Conservation (phyloP, 2,888 invertebrate genomes). For the Polymixis lichenea region DNA sequence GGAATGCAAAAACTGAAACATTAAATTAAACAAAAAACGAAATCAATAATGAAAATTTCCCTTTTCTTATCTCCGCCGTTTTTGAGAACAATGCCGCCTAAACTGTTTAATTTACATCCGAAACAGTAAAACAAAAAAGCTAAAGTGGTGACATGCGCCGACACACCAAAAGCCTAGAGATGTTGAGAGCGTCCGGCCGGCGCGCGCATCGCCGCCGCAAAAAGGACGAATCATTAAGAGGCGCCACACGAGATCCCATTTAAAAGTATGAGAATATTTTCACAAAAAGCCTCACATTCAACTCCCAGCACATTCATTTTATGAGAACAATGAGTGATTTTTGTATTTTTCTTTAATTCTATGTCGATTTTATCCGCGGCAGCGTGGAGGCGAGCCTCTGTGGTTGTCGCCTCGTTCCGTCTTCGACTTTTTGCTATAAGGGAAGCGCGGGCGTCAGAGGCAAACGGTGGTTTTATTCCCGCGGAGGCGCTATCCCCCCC, state of each 20-base stretch:
- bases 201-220: slow-evolving; percentile 83
- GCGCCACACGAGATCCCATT: slow-evolving; percentile 90
- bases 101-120: slow-evolving; percentile 89
- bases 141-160: slow-evolving; percentile 86
- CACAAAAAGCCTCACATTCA: slow-evolving; percentile 90
- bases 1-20: slow-evolving; percentile 16
- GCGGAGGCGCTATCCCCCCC: slow-evolving; percentile 76
- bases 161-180: slow-evolving; percentile 88
- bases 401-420: slow-evolving; percentile 88
- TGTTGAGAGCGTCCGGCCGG: slow-evolving; percentile 78
- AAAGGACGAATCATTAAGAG: slow-evolving; percentile 90
- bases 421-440: slow-evolving; percentile 88
- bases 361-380: slow-evolving; percentile 90
- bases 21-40: slow-evolving; percentile 58
- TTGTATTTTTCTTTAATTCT: slow-evolving; percentile 90
- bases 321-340: slow-evolving; percentile 91
- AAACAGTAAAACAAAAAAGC: slow-evolving; percentile 85
- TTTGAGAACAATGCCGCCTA: slow-evolving; percentile 86
- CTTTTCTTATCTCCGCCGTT: slow-evolving; percentile 65
- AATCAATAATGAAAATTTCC: slow-evolving; percentile 73
- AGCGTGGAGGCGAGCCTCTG: slow-evolving; percentile 85
- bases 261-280: slow-evolving; percentile 91
- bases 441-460: slow-evolving; percentile 85
- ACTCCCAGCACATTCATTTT: slow-evolving; percentile 90
- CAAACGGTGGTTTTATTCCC: slow-evolving; percentile 82